These are phyloP conservation scores for Zaprionus lineosus DNA, from an alignment of 2,888 invertebrate genomes.

Conservation along the genomic window DNA sequence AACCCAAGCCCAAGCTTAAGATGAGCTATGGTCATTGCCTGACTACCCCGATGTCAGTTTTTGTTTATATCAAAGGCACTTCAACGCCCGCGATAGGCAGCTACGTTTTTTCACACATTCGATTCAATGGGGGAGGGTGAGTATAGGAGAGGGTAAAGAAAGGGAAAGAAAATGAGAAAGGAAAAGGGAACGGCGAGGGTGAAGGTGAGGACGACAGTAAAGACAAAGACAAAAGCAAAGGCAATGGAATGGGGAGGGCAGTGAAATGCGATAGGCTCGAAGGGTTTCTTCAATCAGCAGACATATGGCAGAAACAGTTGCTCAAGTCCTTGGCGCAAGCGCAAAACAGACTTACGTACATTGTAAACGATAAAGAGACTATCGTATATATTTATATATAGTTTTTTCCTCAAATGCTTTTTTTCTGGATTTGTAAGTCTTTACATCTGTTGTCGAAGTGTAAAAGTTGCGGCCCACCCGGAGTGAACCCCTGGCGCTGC, in stretches of 20 bases:
- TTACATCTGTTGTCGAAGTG: conserved; percentile 74
- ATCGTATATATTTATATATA: conserved; percentile 3
- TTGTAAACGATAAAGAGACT: no score
- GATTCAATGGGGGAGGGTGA: conserved; percentile 9
- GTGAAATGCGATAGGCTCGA: conserved; percentile 80
- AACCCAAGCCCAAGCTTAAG: conserved; percentile 2
- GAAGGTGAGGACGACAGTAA: no score
- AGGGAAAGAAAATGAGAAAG: neutral
- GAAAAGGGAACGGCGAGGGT: no score
- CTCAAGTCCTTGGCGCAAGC: conserved; percentile 53
- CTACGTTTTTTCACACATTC: conserved; percentile 55
- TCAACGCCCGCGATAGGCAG: conserved; percentile 55
- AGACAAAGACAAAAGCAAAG: no score
- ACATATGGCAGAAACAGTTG: conserved; percentile 70
- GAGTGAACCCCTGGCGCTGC: no score
- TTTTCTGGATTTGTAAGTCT: conserved; percentile 54
- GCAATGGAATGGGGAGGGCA: neutral
- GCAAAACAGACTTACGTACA: conserved; percentile 27
- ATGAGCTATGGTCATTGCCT: conserved; percentile 36
- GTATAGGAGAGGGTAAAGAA: neutral
- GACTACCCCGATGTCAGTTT: conserved; percentile 72
- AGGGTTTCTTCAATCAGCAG: conserved; percentile 68
- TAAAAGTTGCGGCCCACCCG: no score
- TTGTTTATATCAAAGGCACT: conserved; percentile 71
- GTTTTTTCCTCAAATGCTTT: conserved; percentile 13